Evolutionary conservation across 1,140 invertebrate genomes (phyloP).

Genomic region (Argopecten irradians): DNA sequence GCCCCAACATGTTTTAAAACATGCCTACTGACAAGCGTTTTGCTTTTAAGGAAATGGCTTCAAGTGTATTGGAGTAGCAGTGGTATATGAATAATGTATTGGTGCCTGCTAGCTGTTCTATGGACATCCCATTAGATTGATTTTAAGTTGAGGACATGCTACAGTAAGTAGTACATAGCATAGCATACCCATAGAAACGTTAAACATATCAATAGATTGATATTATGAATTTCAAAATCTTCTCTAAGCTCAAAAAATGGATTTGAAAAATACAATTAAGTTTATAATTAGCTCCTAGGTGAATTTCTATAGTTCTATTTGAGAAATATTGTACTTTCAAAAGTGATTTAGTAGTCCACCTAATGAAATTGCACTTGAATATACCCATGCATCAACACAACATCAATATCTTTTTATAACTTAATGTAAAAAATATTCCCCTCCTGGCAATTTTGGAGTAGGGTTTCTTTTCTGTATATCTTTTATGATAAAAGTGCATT

Average conservation of each 20-base stretch:
- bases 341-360: neutral
- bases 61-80: neutral
- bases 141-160: neutral
- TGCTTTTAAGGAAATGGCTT: slow-evolving; percentile 17
- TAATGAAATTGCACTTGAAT: neutral
- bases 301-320: no score
- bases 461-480: no score
- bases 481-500: neutral
- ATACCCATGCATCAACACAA: neutral
- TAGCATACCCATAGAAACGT: neutral
- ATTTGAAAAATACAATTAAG: no score
- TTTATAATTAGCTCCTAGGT: no score
- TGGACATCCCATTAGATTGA: neutral
- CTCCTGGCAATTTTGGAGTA: neutral
- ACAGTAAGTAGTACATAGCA: neutral
- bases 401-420: neutral
- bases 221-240: neutral
- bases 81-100: slow-evolving; percentile 6
- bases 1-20: neutral
- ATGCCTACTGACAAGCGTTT: neutral
- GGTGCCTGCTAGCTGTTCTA: neutral
- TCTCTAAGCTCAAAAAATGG: neutral
- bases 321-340: neutral
- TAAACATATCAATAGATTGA: neutral
- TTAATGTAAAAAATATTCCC: no score